Percentiles rank a stretch among this genome's conserved stretches.
phyloP scores from a whole-genome alignment of 2,888 invertebrate genomes.

The Arenicola marina region DNA sequence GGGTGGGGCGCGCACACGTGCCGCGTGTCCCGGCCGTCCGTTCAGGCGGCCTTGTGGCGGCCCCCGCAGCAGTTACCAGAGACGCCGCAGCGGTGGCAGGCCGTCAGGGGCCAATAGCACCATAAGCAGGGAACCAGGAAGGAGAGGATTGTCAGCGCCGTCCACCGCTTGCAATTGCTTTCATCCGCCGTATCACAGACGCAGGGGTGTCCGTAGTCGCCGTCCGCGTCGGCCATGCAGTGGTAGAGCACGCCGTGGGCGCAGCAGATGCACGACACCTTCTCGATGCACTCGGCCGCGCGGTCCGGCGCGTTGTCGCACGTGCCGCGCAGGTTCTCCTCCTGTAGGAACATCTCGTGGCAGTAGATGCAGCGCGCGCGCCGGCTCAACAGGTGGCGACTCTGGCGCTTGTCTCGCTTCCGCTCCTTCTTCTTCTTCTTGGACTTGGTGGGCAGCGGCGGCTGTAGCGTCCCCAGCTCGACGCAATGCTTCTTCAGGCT shows the following conservation, averaged over 20 bases:
- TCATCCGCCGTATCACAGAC: constrained; percentile 69
- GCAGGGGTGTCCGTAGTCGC: constrained; percentile 78
- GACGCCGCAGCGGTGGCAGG: constrained; percentile 81
- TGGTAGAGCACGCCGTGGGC: constrained; percentile 91
- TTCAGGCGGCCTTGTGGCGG: constrained; percentile 66
- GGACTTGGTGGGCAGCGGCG: constrained; percentile 59
- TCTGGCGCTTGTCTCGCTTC: constrained; percentile 23
- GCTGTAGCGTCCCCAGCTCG: constrained; percentile 61
- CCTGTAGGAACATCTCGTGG: constrained; percentile 72
- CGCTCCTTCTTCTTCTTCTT: constrained; percentile 43
- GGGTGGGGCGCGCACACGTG: too few relatives aligned
- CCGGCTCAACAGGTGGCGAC: constrained; percentile 30
- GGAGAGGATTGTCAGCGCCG: constrained; percentile 81
- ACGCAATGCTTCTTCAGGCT: constrained; percentile 39
- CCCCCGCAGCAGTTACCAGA: constrained; percentile 84
- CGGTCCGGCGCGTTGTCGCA: constrained; percentile 78
- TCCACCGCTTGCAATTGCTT: constrained; percentile 73
- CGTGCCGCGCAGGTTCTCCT: constrained; percentile 83
- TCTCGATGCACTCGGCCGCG: constrained; percentile 76
- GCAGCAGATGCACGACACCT: constrained; percentile 82
- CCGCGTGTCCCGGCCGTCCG: too few relatives aligned
- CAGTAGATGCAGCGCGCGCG: constrained; percentile 64
- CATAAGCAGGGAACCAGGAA: constrained; percentile 91
- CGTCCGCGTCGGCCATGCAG: constrained; percentile 89
- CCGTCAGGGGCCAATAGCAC: constrained; percentile 86